Evolutionary conservation across 1,140 invertebrate species (phyloP).

Genomic region (Achroia grisella): DNA sequence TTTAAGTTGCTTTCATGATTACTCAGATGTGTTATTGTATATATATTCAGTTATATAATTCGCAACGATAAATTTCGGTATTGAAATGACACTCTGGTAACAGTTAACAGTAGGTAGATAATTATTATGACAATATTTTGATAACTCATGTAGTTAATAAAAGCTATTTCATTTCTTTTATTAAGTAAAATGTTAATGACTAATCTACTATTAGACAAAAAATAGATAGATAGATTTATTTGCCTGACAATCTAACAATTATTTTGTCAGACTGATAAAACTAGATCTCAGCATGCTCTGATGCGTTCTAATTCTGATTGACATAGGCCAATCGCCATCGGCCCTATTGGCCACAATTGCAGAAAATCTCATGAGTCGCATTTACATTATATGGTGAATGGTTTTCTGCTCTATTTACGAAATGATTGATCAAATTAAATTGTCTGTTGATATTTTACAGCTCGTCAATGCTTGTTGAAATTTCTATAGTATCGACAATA

Average conservation of each 20-base stretch:
- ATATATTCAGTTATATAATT: too few relatives aligned
- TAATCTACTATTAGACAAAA: too few relatives aligned
- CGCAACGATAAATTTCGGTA: too few relatives aligned
- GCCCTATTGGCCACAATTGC: constrained; percentile 38
- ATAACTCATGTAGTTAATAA: too few relatives aligned
- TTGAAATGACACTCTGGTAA: too few relatives aligned
- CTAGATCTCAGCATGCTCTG: constrained; percentile 44
- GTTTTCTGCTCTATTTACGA: constrained; percentile 63
- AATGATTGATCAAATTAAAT: constrained; percentile 61
- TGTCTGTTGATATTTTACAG: constrained; percentile 43
- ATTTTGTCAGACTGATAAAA: constrained; percentile 39
- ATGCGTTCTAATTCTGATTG: constrained; percentile 33
- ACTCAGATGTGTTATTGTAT: too few relatives aligned
- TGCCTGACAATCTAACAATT: constrained; percentile 44
- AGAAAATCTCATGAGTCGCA: constrained; percentile 47
- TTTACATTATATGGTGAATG: constrained; percentile 35
- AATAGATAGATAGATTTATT: too few relatives aligned
- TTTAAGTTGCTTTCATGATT: too few relatives aligned
- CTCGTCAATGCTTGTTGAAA: constrained; percentile 30
- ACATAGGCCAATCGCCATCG: constrained; percentile 26
- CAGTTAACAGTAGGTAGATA: too few relatives aligned
- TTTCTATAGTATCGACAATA: constrained; percentile 31
- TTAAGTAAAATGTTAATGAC: too few relatives aligned
- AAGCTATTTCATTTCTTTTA: too few relatives aligned
- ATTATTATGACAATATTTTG: too few relatives aligned